Percentiles rank a stretch among this genome's conserved stretches.
Evolutionary conservation across 1,140 invertebrate genomes (phyloP).

Genomic region (Lethrus apterus): DNA sequence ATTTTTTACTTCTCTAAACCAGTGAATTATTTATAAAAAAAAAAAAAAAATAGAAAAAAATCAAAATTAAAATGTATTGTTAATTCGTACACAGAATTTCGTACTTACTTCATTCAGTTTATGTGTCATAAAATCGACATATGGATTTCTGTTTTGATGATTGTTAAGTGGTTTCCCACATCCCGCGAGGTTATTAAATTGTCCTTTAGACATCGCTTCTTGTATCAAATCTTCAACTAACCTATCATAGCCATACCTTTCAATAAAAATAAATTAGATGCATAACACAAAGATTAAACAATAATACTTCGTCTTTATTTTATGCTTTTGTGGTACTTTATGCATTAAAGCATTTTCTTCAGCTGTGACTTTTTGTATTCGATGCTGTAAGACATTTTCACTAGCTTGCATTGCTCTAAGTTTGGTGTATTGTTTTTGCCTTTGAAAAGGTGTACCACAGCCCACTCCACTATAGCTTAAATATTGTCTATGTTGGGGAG

Average conservation of each 20-base stretch:
- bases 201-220: constrained; percentile 80
- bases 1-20: no score
- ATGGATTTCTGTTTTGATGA: constrained; percentile 63
- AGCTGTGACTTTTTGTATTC: constrained; percentile 57
- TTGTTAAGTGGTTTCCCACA: constrained; percentile 70
- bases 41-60: no score
- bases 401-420: constrained; percentile 62
- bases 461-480: constrained; percentile 72
- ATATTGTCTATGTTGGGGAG: constrained; percentile 83
- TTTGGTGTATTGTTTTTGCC: constrained; percentile 67
- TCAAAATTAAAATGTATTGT: no score
- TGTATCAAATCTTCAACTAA: constrained; percentile 86
- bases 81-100: not conserved
- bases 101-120: constrained; percentile 72
- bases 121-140: constrained; percentile 81
- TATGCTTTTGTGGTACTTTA: constrained; percentile 51
- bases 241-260: constrained; percentile 72
- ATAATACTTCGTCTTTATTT: constrained; percentile 65
- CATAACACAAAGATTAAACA: not conserved
- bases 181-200: constrained; percentile 76
- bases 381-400: constrained; percentile 67
- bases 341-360: constrained; percentile 59
- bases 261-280: constrained; percentile 14
- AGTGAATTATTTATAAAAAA: no score
- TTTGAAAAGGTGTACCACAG: constrained; percentile 64